Conservation (phyloP, 2,113 vertebrate species). For the Tautogolabrus adspersus region DNA sequence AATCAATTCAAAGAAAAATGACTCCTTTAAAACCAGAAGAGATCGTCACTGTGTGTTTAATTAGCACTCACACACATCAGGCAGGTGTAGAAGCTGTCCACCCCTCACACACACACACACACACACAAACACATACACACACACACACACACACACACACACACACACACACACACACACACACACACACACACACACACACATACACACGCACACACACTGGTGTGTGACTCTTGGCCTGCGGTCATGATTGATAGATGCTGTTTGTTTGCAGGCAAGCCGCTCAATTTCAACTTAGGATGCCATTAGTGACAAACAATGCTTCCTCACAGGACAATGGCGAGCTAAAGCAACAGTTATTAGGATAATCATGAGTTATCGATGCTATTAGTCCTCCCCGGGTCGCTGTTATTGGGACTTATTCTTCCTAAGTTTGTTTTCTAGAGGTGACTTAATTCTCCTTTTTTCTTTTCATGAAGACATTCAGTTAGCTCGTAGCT, state of each 20-base stretch:
- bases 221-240: slow-evolving; percentile 58
- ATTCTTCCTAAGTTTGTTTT: slow-evolving; percentile 55
- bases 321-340: slow-evolving; percentile 68
- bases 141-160: too few species aligned
- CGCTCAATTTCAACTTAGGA: slow-evolving; percentile 79
- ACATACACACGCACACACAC: slow-evolving; percentile 34
- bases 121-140: slow-evolving; percentile 12
- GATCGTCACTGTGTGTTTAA: slow-evolving; percentile 23
- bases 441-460: slow-evolving; percentile 4
- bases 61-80: slow-evolving; percentile 5
- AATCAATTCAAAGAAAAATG: slow-evolving; percentile 23
- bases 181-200: neutral
- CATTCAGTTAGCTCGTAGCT: too few species aligned
- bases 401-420: slow-evolving; percentile 69
- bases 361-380: slow-evolving; percentile 77
- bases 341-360: slow-evolving; percentile 76
- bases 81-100: slow-evolving; percentile 1
- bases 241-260: slow-evolving; percentile 78
- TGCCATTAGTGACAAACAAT: slow-evolving; percentile 76
- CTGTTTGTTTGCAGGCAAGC: slow-evolving; percentile 75
- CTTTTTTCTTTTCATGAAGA: too few species aligned
- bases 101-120: slow-evolving; percentile 25
- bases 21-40: slow-evolving; percentile 9
- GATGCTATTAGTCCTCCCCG: slow-evolving; percentile 66
- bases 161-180: too few species aligned